phyloP scores from a whole-genome alignment of 1,140 invertebrate genomes.

The Pissodes strobi region DNA sequence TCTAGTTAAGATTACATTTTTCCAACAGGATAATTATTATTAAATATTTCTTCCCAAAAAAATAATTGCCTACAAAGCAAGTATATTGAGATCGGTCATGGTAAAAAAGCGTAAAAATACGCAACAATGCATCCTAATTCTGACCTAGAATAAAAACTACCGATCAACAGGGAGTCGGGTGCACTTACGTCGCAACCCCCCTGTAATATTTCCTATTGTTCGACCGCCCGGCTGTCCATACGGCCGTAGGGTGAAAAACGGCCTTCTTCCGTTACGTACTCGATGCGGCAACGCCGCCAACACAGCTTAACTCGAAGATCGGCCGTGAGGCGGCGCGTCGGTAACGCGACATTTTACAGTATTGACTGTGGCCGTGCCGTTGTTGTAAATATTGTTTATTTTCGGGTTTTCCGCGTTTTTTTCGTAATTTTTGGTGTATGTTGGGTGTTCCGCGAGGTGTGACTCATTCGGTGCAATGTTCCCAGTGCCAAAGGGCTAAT shows the following conservation, averaged over 20 bases:
- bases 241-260: slow-evolving; percentile 3
- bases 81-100: neutral
- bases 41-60: too few species aligned
- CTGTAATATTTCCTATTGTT: slow-evolving; percentile 33
- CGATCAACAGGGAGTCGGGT: slow-evolving; percentile 30
- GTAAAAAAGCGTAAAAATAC: slow-evolving; percentile 5
- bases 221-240: slow-evolving; percentile 8
- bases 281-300: slow-evolving; percentile 39
- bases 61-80: too few species aligned
- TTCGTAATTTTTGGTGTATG: slow-evolving; percentile 46
- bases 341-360: slow-evolving; percentile 63
- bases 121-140: slow-evolving; percentile 12
- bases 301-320: slow-evolving; percentile 37
- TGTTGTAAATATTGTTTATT: slow-evolving; percentile 61
- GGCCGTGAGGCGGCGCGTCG: slow-evolving; percentile 45
- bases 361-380: slow-evolving; percentile 63
- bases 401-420: slow-evolving; percentile 56
- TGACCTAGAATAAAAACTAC: slow-evolving; percentile 1
- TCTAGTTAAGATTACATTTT: too few species aligned
- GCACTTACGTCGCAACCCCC: slow-evolving; percentile 26
- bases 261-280: slow-evolving; percentile 10
- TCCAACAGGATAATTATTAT: too few species aligned
- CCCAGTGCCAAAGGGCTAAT: slow-evolving; percentile 43
- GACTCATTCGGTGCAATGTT: slow-evolving; percentile 58
- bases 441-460: slow-evolving; percentile 42